These are phyloP conservation scores for Cyprinodon brontotheroides DNA, from an alignment of 2,113 vertebrate species.

Conservation along the genomic window DNA sequence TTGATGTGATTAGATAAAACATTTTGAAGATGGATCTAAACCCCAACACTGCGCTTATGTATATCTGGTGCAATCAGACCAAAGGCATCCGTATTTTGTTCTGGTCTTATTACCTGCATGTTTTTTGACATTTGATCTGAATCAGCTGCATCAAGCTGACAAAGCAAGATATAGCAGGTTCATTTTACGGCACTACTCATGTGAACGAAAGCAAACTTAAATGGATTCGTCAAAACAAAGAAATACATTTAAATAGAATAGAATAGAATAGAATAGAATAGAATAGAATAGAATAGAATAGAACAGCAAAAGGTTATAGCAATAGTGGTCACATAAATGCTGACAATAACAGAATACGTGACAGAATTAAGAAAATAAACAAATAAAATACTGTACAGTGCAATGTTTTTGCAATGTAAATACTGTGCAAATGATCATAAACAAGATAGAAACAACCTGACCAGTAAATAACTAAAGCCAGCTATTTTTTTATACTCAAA, in stretches of 20 bases:
- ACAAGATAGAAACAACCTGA: not conserved
- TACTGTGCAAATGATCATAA: not conserved
- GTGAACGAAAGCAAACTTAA: not conserved
- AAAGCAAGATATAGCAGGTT: not conserved
- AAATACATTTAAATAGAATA: not conserved
- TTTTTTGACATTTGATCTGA: too few relatives aligned
- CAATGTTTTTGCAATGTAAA: too few relatives aligned
- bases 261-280: too few relatives aligned
- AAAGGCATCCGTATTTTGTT: conserved; percentile 51
- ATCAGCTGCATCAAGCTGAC: not conserved
- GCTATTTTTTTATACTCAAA: not conserved
- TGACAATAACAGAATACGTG: too few relatives aligned
- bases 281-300: too few relatives aligned
- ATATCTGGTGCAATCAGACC: conserved; percentile 75
- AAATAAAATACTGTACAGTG: too few relatives aligned
- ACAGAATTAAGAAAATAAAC: too few relatives aligned
- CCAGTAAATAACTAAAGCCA: too few relatives aligned
- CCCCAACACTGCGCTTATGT: not conserved
- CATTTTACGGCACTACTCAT: not conserved
- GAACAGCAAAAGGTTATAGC: too few relatives aligned
- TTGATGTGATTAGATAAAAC: too few relatives aligned
- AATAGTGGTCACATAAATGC: too few relatives aligned
- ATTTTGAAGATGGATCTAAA: not conserved
- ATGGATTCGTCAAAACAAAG: not conserved
- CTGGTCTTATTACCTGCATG: too few relatives aligned